Evolutionary conservation across 1,140 invertebrate species (phyloP).

Genomic region (Acromyrmex heyeri): DNA sequence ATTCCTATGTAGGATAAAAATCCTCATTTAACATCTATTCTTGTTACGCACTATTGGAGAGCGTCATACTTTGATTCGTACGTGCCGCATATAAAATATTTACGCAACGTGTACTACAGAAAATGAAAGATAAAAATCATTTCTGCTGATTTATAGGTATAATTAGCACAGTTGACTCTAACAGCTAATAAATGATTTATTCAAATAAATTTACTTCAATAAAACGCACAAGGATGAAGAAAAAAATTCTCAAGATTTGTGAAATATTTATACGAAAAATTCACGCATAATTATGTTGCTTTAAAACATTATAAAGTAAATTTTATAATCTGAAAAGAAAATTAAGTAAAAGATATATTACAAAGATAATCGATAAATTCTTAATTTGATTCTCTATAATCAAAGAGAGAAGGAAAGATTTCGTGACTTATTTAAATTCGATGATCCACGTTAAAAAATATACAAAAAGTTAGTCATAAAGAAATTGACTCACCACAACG

Average conservation of each 20-base stretch:
- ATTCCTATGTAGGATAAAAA: constrained; percentile 87
- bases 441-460: background rate
- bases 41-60: background rate
- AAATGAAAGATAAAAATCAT: background rate
- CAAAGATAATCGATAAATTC: background rate
- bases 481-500: constrained; percentile 83
- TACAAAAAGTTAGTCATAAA: background rate
- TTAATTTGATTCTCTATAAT: background rate
- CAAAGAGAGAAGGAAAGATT: background rate
- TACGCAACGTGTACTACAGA: background rate
- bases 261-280: background rate
- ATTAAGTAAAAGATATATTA: background rate
- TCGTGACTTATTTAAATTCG: background rate
- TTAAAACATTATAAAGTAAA: background rate
- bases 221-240: background rate
- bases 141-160: background rate
- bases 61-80: background rate
- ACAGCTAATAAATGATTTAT: background rate
- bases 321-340: background rate
- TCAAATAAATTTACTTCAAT: background rate
- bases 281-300: background rate
- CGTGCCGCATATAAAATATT: constrained; percentile 34
- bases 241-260: background rate
- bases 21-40: constrained; percentile 1
- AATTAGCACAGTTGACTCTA: background rate